These are phyloP conservation scores for Thrips palmi DNA, from an alignment of 1,140 invertebrate species.

Conservation along the genomic window DNA sequence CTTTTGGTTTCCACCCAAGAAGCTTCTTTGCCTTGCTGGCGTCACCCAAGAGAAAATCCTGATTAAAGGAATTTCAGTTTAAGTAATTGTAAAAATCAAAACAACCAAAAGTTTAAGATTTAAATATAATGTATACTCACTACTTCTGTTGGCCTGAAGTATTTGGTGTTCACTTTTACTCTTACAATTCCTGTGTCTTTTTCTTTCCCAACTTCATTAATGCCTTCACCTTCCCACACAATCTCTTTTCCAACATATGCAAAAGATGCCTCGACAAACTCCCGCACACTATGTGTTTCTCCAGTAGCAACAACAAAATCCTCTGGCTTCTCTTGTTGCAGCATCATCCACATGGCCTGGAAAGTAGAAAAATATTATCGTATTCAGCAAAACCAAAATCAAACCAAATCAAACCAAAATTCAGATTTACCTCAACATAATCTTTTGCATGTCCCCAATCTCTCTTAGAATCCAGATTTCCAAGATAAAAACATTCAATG, in stretches of 20 bases:
- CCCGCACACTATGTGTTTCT: constrained; percentile 81
- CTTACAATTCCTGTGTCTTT: constrained; percentile 58
- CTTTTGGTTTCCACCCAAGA: constrained; percentile 75
- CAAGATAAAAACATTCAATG: constrained; percentile 74
- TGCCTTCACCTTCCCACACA: constrained; percentile 71
- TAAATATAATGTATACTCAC: constrained; percentile 35
- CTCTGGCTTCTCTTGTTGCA: constrained; percentile 83
- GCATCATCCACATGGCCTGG: constrained; percentile 98
- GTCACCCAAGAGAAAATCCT: constrained; percentile 74
- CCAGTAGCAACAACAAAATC: constrained; percentile 98
- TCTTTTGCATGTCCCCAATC: constrained; percentile 99
- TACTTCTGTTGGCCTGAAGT: constrained; percentile 95
- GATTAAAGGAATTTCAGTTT: constrained; percentile 13
- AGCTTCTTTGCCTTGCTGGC: constrained; percentile 70
- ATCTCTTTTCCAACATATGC: constrained; percentile 50
- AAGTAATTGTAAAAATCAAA: too few species aligned
- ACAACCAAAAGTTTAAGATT: constrained; percentile 4
- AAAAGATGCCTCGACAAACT: constrained; percentile 92
- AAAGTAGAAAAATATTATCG: constrained; percentile 14
- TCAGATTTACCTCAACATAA: constrained; percentile 74
- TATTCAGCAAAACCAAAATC: constrained; percentile 10
- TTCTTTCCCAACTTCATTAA: constrained; percentile 77
- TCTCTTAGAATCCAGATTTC: constrained; percentile 87
- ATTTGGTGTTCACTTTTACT: constrained; percentile 83
- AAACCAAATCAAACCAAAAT: constrained; percentile 12